Evolutionary conservation across 2,797 vertebrate genomes (phyloP).

Genomic region (Microhierax caerulescens): DNA sequence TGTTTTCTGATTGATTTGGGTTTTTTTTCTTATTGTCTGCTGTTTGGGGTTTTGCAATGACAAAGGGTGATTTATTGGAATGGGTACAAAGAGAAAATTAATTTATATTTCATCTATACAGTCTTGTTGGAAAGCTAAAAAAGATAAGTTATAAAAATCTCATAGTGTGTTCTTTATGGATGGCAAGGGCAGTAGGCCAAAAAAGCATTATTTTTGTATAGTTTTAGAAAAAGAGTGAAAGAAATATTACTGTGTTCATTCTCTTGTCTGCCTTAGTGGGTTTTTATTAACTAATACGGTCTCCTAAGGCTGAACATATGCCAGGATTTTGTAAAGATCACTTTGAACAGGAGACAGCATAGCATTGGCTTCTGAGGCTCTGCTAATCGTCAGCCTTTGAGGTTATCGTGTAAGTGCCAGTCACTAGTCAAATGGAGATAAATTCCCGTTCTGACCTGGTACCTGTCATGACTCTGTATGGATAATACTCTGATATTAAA

Average conservation of each 20-base stretch:
- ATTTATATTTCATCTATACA: neutral
- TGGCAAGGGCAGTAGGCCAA: neutral
- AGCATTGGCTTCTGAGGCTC: neutral
- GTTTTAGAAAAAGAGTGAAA: neutral
- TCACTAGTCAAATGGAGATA: neutral
- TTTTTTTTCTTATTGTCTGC: neutral
- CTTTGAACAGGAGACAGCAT: neutral
- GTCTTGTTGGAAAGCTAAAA: neutral
- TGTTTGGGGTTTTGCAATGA: neutral
- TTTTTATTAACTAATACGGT: neutral
- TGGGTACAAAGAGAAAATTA: neutral
- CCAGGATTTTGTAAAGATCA: neutral
- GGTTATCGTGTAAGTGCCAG: neutral
- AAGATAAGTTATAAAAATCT: neutral
- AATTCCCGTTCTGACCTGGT: neutral
- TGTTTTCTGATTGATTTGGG: neutral
- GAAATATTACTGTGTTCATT: neutral
- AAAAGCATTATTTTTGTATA: neutral
- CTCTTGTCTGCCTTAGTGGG: neutral
- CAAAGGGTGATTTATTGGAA: neutral
- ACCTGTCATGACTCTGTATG: neutral
- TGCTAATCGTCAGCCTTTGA: neutral
- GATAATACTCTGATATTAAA: neutral
- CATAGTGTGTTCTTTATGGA: neutral
- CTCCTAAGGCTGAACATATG: neutral